Base-by-base conservation (phyloP, 2,113 vertebrate genomes). In the Spermophilus dauricus region DNA sequence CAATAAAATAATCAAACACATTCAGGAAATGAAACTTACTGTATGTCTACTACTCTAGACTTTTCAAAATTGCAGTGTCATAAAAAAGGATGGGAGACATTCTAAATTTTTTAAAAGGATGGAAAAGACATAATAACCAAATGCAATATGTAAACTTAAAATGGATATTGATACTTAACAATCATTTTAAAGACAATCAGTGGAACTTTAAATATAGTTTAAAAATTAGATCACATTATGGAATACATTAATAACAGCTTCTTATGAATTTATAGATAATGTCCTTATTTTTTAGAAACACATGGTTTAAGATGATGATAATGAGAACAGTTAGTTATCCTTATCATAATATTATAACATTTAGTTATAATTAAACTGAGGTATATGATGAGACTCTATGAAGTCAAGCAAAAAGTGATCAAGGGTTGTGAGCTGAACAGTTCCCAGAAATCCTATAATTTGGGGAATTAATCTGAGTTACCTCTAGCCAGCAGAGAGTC, bases 161-260 rank as follows among this genome's bases (percentile, higher is more conserved):
- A 4, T 32, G 45, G 45, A 51, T 73, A 16, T 76, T n/a, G 13
- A 76, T 72, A 89, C 76, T 37, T 65, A 89, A 82, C 86, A 82
- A 24, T 48, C 11, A 95, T 61, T 78, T 89, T 69, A 89, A 81
- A 95, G 91, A 88, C 37, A 90, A 81, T 26, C 72, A 45, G 78
- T 73, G 30, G 32, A 73, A 88, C 65, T 67, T 88, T 78, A 73
- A 91, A 67, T 76, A 61, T 81, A 17, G 26, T 22, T 84, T 91
- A 86, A 86, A 45, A 86, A 86, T 91, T 94, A 87, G n/a, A 70
- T 70, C 39, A 86, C 18, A 72, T 69, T 84, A n/a, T 70, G 61
- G 5, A 37, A 65, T 83, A 70, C 32, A 82, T 56, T 61, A 42
- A n/a, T 75, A 75, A 51, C 32, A 69, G 67, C 14, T 69, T 86